Evolutionary conservation across 1,140 invertebrate genomes (phyloP).

Genomic region (Patella vulgata): DNA sequence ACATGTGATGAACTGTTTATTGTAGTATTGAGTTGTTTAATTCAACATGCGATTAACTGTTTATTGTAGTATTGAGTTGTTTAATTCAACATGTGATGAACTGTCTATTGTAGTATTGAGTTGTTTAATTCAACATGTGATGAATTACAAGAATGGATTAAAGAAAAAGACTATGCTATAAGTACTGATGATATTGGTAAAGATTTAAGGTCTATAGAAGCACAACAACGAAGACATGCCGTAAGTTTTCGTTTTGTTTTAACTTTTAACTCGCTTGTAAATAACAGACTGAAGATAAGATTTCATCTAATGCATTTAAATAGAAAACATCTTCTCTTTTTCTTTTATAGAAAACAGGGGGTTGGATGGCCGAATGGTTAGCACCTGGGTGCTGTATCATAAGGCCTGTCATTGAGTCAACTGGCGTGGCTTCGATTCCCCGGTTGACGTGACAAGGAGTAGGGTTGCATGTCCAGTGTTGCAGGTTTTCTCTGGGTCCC

Average conservation of each 20-base stretch:
- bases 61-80: conserved; percentile 89
- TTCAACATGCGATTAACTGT: conserved; percentile 85
- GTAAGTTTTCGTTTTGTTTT: conserved; percentile 66
- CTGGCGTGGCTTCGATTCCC: no score
- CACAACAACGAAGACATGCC: conserved; percentile 94
- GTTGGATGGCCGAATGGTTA: no score
- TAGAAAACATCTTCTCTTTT: neutral
- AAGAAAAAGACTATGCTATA: conserved; percentile 92
- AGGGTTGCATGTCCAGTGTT: no score
- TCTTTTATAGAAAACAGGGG: neutral
- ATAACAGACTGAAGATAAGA: neutral
- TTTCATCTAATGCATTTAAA: no score
- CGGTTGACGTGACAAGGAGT: no score
- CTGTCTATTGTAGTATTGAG: conserved; percentile 98
- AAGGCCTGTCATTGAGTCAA: no score
- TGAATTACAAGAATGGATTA: conserved; percentile 98
- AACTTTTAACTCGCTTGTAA: neutral
- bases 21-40: conserved; percentile 89
- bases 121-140: conserved; percentile 81
- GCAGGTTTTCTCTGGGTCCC: no score
- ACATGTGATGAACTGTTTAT: conserved; percentile 88
- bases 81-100: conserved; percentile 81
- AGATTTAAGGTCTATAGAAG: conserved; percentile 95
- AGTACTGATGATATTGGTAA: conserved; percentile 96
- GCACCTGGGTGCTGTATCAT: no score